Base-by-base conservation (phyloP, 2,797 vertebrate genomes). In the Hypotaenidia philippensis region DNA sequence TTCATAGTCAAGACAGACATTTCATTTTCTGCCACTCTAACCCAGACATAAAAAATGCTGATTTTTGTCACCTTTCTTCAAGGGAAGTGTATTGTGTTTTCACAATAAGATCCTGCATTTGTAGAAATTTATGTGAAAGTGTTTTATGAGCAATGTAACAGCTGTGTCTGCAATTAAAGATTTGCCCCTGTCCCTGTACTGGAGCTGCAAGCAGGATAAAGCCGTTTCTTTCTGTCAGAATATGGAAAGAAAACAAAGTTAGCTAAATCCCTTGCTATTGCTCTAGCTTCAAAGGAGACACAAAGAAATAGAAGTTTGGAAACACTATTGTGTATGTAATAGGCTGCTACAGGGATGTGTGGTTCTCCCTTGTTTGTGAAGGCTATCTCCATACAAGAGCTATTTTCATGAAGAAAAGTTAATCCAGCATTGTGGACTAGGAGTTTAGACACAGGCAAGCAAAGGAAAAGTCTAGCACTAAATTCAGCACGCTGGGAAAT, bases 401-500 rank as follows among this genome's bases (percentile, higher is more conserved):
- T 78, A 3, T 87, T 93, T 83, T 71, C 57, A 72, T 8, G 77
- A 69, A 36, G 76, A 81, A 60, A 78, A 13, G 31, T 80, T 92
- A 86, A 85, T 81, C 83, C 79, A 86, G 56, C 36, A 71, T 57
- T 89, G 68, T 87, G 69, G 72, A 50, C 49, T 26, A 38, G 59
- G 68, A 86, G 27, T 85, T 91, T 55, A 87, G 74, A 49, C 7
- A 74, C 52, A 87, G 49, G 65, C 23, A 79, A 87, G 20, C 34
- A 77, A 83, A 96, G 32, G 22, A 40, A 92, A 90, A 83, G 74
- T n/a, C 79, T 83, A 11, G 87, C 81, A 26, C 50, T 83, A 72
- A 86, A 86, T 91, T 90, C 87, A 70, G 26, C 52, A 77, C 50
- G 21, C 69, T 92, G 80, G 80, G 92, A 92, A 91, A 81, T 74